Conservation (phyloP, 92 coral and sea anemone species). For the Paramuricea clavata region DNA sequence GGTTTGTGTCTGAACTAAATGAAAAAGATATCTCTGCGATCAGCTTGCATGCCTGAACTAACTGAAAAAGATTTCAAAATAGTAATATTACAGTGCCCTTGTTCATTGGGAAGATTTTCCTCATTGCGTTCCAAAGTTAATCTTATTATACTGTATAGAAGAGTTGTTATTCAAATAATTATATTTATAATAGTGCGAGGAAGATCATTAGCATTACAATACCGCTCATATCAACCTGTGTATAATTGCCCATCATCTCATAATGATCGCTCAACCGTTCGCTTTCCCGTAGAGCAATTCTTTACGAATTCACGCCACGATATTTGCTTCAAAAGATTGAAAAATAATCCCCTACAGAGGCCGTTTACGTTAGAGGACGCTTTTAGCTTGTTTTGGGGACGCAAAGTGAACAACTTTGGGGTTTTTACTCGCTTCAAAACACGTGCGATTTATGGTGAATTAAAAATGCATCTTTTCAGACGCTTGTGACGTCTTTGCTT, state of each 20-base stretch:
- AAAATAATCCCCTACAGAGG: neutral
- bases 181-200: neutral
- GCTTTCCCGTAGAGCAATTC: conserved; percentile 33
- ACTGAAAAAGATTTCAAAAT: neutral
- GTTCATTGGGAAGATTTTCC: neutral
- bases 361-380: neutral
- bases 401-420: neutral
- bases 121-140: neutral
- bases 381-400: neutral
- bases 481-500: conserved; percentile 29
- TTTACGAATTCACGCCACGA: conserved; percentile 1
- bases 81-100: neutral
- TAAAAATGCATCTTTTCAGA: conserved; percentile 37
- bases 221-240: conserved; percentile 12
- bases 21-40: too few species aligned
- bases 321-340: neutral
- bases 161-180: neutral
- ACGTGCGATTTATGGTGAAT: conserved; percentile 4
- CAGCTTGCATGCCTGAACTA: too few species aligned
- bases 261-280: conserved; percentile 15
- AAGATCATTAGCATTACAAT: conserved; percentile 33
- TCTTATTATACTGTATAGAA: neutral
- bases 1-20: too few species aligned
- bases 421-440: neutral
- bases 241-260: conserved; percentile 26